A percentile compares a stretch with the other conserved stretches of the same genome.
These are phyloP conservation scores for Meloe dianella DNA, from an alignment of 2,888 invertebrate genomes.

Conservation along the genomic window DNA sequence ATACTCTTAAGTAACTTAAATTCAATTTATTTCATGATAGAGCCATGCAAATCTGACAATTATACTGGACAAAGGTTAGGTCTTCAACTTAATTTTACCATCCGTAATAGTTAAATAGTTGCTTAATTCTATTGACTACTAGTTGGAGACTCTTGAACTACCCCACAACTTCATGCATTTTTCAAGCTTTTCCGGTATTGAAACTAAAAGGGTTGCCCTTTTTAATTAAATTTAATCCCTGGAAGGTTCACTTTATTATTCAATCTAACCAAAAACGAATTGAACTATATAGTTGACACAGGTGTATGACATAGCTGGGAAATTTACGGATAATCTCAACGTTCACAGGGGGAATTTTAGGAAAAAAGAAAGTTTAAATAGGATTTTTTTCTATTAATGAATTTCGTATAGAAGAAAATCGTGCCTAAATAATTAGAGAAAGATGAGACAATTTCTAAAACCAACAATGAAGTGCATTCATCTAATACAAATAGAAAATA, in stretches of 20 bases:
- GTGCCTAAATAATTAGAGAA: not conserved
- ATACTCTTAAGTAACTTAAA: not conserved
- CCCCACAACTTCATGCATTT: slow-evolving; percentile 9
- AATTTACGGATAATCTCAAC: not conserved
- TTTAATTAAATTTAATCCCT: slow-evolving; percentile 13
- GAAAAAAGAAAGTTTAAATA: not conserved
- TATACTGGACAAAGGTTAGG: not conserved
- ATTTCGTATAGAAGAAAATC: too few species aligned
- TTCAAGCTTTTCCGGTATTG: not conserved
- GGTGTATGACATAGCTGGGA: slow-evolving; percentile 10
- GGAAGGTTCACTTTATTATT: slow-evolving; percentile 8
- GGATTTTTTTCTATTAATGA: not conserved
- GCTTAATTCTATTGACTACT: not conserved
- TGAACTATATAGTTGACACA: not conserved
- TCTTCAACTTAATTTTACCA: not conserved
- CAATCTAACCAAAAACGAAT: slow-evolving; percentile 3
- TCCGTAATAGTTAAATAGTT: not conserved
- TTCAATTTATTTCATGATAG: not conserved
- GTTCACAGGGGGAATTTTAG: not conserved
- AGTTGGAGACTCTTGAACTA: not conserved
- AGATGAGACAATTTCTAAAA: not conserved
- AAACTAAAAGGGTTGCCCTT: slow-evolving; percentile 11
- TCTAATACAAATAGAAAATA: not conserved
- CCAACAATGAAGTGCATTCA: not conserved
- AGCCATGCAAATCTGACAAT: not conserved